Evolutionary conservation across 2,888 invertebrate genomes (phyloP).

Genomic region (Galerucella nymphaeae): DNA sequence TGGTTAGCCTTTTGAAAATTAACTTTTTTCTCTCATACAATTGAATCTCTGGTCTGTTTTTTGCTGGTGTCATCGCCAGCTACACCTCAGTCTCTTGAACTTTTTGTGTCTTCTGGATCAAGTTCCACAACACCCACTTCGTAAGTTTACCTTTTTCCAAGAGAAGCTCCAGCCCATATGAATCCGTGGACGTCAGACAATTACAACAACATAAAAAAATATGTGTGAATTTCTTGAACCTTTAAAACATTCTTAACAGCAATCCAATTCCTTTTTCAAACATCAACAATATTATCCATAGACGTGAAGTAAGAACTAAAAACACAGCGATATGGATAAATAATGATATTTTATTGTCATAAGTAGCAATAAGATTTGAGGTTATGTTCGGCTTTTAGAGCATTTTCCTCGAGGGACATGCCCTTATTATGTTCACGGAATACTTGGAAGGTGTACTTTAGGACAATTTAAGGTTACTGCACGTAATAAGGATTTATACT

Average conservation of each 20-base stretch:
- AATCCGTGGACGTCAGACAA: too few relatives aligned
- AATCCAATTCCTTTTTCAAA: not conserved
- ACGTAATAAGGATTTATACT: slow-evolving; percentile 46
- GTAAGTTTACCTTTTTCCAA: too few relatives aligned
- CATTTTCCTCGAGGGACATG: slow-evolving; percentile 34
- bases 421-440: slow-evolving; percentile 40
- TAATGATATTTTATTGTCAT: slow-evolving; percentile 46
- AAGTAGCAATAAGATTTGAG: slow-evolving; percentile 39
- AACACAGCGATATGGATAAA: slow-evolving; percentile 25
- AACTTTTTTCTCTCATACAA: too few relatives aligned
- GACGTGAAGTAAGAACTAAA: slow-evolving; percentile 6
- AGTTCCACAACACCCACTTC: too few relatives aligned
- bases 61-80: too few relatives aligned
- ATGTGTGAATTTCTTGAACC: not conserved
- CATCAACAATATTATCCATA: slow-evolving; percentile 10
- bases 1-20: too few relatives aligned
- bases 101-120: too few relatives aligned
- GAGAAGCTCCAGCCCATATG: too few relatives aligned
- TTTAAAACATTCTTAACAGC: not conserved
- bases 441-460: slow-evolving; percentile 42
- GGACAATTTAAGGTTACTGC: slow-evolving; percentile 28
- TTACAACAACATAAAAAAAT: too few relatives aligned
- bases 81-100: too few relatives aligned
- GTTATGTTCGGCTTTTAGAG: slow-evolving; percentile 41
- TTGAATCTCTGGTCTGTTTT: too few relatives aligned